A percentile compares a stretch with the other conserved stretches of the same genome.
Evolutionary conservation across 2,113 vertebrate species (phyloP).

Genomic region (Fulmarus glacialis): DNA sequence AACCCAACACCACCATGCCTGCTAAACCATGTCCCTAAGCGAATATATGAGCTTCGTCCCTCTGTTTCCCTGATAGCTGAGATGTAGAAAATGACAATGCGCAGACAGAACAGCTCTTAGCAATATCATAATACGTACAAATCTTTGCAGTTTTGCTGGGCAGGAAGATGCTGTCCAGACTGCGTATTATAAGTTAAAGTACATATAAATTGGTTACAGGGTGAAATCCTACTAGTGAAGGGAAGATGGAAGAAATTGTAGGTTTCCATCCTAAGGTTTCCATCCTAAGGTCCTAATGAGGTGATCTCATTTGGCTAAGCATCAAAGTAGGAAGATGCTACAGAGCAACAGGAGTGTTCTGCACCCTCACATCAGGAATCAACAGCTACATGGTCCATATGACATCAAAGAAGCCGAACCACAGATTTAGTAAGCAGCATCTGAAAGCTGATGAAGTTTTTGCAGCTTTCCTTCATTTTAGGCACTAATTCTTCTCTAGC

Average conservation of each 20-base stretch:
- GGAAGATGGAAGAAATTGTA: background rate
- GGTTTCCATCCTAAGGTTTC: background rate
- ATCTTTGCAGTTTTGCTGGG: background rate
- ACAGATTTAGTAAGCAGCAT: background rate
- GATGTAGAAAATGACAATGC: background rate
- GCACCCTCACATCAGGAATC: background rate
- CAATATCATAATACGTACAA: background rate
- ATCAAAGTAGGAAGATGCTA: background rate
- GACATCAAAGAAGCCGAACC: background rate
- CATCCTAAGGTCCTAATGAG: background rate
- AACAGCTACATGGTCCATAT: background rate
- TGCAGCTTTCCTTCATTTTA: background rate
- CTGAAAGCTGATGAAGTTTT: background rate
- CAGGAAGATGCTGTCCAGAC: background rate
- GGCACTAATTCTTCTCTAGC: background rate
- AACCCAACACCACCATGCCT: too few relatives aligned
- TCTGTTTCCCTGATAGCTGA: background rate
- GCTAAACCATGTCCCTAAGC: too few relatives aligned
- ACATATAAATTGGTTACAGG: background rate
- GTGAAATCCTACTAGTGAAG: background rate
- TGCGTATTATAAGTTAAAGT: background rate
- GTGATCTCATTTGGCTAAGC: fast-evolving
- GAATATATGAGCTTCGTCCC: background rate
- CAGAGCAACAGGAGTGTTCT: background rate
- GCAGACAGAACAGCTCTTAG: background rate